Percentiles rank a stretch among this genome's conserved stretches.
Evolutionary conservation across 2,888 invertebrate species (phyloP).

Genomic region (Caenorhabditis doughertyi): DNA sequence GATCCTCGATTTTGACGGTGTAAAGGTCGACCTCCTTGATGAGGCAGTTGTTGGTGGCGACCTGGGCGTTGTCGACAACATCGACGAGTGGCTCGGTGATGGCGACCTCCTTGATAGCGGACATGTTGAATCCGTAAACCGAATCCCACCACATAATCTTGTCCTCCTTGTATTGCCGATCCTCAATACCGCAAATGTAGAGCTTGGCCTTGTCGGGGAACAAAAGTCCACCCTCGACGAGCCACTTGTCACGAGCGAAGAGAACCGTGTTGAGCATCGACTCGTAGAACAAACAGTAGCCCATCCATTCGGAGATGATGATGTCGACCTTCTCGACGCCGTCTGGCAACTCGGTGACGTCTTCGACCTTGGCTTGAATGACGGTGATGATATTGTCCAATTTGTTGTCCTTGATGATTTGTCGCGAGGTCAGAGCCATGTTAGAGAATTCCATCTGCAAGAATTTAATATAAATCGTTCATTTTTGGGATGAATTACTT

Average conservation of each 20-base stretch:
- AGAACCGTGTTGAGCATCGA: slow-evolving; percentile 99
- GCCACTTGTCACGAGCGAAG: slow-evolving; percentile 97
- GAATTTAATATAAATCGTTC: slow-evolving; percentile 3
- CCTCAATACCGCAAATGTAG: slow-evolving; percentile 91
- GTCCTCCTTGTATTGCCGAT: slow-evolving; percentile 99
- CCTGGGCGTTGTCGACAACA: slow-evolving; percentile 98
- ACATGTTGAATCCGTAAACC: slow-evolving; percentile 99
- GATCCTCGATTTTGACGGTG: slow-evolving; percentile 95
- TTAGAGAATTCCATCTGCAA: slow-evolving; percentile 94
- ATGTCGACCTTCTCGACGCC: slow-evolving; percentile 95
- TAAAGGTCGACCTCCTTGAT: slow-evolving; percentile 96
- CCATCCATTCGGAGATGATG: slow-evolving; percentile 91
- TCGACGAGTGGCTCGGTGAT: slow-evolving; percentile 98
- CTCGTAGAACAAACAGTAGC: slow-evolving; percentile 95
- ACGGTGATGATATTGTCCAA: slow-evolving; percentile 83
- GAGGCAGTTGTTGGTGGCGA: slow-evolving; percentile 95
- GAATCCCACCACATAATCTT: slow-evolving; percentile 99
- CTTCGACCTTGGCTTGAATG: slow-evolving; percentile 89
- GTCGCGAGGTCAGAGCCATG: slow-evolving; percentile 96
- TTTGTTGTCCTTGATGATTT: slow-evolving; percentile 89
- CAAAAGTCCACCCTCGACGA: slow-evolving; percentile 89
- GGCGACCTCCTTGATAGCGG: slow-evolving; percentile 96
- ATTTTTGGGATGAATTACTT: slow-evolving; percentile 47
- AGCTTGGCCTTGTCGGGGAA: slow-evolving; percentile 95
- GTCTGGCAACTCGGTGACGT: slow-evolving; percentile 91